Percentiles rank a stretch among this genome's conserved stretches.
Evolutionary conservation across 2,113 vertebrate genomes (phyloP).

Genomic region (Chaenocephalus aceratus): DNA sequence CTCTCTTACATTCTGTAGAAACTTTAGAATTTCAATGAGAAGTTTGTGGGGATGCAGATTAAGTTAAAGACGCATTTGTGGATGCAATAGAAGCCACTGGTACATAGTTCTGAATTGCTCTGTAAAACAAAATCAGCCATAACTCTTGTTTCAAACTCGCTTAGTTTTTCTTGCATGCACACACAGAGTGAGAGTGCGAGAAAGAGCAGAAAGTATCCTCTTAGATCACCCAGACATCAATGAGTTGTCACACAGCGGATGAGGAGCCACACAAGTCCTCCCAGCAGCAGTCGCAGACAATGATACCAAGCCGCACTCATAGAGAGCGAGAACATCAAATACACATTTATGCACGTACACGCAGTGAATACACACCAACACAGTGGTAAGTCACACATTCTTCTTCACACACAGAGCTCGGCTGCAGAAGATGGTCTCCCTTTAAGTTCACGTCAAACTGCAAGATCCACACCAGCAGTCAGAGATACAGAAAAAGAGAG

Average conservation of each 20-base stretch:
- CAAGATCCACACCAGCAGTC: slow-evolving; percentile 34
- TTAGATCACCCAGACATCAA: slow-evolving; percentile 72
- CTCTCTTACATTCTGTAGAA: not conserved
- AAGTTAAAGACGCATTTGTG: slow-evolving; percentile 19
- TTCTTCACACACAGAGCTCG: not conserved
- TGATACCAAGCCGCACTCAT: no score
- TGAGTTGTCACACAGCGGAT: slow-evolving; percentile 65
- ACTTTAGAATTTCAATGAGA: slow-evolving; percentile 9
- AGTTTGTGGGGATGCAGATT: not conserved
- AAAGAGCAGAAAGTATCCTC: slow-evolving; percentile 46
- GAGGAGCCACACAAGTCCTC: no score
- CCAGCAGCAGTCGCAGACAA: no score
- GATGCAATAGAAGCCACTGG: not conserved
- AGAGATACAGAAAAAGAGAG: slow-evolving; percentile 34
- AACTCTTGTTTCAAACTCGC: slow-evolving; percentile 20
- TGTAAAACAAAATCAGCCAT: slow-evolving; percentile 5
- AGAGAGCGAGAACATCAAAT: slow-evolving; percentile 50
- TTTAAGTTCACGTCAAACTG: slow-evolving; percentile 54
- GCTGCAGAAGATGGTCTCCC: slow-evolving; percentile 42
- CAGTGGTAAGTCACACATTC: slow-evolving; percentile 46
- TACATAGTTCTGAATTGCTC: slow-evolving; percentile 2
- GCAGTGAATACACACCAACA: slow-evolving; percentile 47
- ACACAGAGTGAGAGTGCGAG: not conserved
- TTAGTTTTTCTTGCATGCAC: slow-evolving; percentile 17
- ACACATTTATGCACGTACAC: slow-evolving; percentile 27